These are phyloP conservation scores for Drosophila bocqueti DNA, from an alignment of 1,140 invertebrate genomes.

Conservation along the genomic window DNA sequence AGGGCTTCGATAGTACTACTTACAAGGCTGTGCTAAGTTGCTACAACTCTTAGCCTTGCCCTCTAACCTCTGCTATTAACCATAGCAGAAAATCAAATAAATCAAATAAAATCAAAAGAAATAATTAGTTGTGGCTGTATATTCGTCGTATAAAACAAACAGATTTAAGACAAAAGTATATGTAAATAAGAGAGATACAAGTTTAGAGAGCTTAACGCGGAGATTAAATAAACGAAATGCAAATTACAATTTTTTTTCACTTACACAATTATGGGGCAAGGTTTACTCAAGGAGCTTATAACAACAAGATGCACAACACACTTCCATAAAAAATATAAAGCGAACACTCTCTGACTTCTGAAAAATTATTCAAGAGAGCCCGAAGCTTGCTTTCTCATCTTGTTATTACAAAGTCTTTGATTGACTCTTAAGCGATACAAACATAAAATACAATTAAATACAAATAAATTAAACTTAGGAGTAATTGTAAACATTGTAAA, in stretches of 20 bases:
- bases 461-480: constrained; percentile 25
- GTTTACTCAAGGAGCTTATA: not conserved
- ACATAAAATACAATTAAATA: constrained; percentile 35
- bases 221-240: constrained; percentile 37
- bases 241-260: constrained; percentile 29
- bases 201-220: constrained; percentile 22
- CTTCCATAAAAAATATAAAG: too few species aligned
- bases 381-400: not conserved
- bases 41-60: not conserved
- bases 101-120: constrained; percentile 10
- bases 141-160: constrained; percentile 34
- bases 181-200: constrained; percentile 27
- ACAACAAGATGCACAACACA: not conserved
- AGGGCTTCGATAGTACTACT: not conserved
- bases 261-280: constrained; percentile 17
- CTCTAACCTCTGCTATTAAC: not conserved
- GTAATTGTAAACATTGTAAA: constrained; percentile 33
- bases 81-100: too few species aligned
- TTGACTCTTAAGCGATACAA: constrained; percentile 24
- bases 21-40: not conserved
- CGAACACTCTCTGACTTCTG: too few species aligned
- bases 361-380: too few species aligned
- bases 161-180: not conserved
- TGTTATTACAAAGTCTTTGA: not conserved
- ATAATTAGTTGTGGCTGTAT: constrained; percentile 19